Percentiles rank a stretch among this genome's conserved stretches.
Conservation (phyloP, 2,888 invertebrate species). For the Helobdella robusta region DNA sequence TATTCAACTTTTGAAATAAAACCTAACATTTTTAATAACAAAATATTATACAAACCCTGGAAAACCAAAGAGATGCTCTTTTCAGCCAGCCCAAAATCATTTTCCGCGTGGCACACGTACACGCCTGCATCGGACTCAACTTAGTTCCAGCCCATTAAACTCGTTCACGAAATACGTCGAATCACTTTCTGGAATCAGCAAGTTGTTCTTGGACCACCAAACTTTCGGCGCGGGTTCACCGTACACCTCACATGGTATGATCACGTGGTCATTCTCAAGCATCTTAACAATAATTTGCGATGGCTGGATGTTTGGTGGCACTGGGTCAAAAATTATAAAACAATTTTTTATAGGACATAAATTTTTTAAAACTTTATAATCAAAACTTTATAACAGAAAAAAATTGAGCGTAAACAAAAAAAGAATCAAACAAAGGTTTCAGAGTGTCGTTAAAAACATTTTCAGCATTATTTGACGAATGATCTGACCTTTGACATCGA, state of each 20-base stretch:
- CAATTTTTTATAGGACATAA: neutral
- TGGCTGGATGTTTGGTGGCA: slow-evolving; percentile 32
- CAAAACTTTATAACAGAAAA: neutral
- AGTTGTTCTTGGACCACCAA: slow-evolving; percentile 49
- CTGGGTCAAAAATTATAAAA: slow-evolving; percentile 23
- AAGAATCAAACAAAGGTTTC: neutral
- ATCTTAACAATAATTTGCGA: slow-evolving; percentile 40
- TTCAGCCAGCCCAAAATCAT: no score
- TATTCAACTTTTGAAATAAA: no score
- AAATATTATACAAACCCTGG: no score
- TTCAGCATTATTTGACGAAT: no score
- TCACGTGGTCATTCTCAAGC: slow-evolving; percentile 38
- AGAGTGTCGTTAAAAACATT: no score
- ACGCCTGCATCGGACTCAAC: no score
- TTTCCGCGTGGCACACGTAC: neutral
- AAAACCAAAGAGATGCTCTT: no score
- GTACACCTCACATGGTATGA: slow-evolving; percentile 44
- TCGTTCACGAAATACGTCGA: slow-evolving; percentile 42
- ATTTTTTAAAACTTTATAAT: neutral
- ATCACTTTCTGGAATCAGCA: slow-evolving; percentile 40
- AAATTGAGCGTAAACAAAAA: neutral
- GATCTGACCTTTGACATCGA: slow-evolving; percentile 56
- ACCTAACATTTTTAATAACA: no score
- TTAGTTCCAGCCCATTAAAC: slow-evolving; percentile 43
- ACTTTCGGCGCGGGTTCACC: slow-evolving; percentile 46